Base-by-base conservation (phyloP, 2,888 invertebrate genomes). In the Eilema sororculum region DNA sequence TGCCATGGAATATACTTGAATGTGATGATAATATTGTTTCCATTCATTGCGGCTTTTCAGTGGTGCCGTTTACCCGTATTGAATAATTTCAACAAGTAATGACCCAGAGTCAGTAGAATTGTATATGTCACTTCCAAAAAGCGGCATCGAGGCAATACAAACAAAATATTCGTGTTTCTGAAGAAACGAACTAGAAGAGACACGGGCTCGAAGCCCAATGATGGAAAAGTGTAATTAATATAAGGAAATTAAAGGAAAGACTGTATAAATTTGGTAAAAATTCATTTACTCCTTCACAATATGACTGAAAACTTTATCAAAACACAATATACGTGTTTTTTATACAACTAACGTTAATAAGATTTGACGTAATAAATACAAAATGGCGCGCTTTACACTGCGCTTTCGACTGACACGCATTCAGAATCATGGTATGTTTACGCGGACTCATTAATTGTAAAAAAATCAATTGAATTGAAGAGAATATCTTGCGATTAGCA, bases 301-400 rank as follows among this genome's bases (percentile, higher is more conserved):
- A 93, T 95, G 94, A 94, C 95, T 95, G 93, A 93, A 94, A 93
- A 92, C 89, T 91, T 93, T 94, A 95, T 93, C 89, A 91, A 93
- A 93, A 95, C 93, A 94, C 94, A 93, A 92, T 91, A 91, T 87
- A 92, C 91, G 93, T 93, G 93, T 93, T 90, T 67, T 91, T n/a
- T n/a, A n/a, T 88, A 89, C 84, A 90, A 91, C 93, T 94, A 92
- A 92, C 87, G 88, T 92, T 94, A 93, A 91, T 93, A 94, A 89
- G 90, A 77, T 86, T 37, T 89, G 91, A 88, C 91, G 88, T 87
- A 92, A 92, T 93, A 89, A 91, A 90, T 91, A 91, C 83, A 87
- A 83, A 84, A 86, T 77, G 82, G 85, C 88, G 86, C 82, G 73
- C 77, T 69, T 78, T 80, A 81, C 82, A 84, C 79, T 79, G 76